Conservation (phyloP, 2,797 vertebrate genomes). For the Paguma larvata region DNA sequence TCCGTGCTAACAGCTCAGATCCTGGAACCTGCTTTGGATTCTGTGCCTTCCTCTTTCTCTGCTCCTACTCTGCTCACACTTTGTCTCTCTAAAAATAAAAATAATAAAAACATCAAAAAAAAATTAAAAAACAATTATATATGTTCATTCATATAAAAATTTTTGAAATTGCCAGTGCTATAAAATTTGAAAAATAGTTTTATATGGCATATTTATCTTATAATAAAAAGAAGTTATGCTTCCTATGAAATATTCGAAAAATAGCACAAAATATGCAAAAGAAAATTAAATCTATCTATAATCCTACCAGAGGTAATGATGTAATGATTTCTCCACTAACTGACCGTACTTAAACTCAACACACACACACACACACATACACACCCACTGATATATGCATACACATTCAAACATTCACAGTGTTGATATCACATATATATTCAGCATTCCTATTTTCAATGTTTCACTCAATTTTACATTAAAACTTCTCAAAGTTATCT, state of each 20-base stretch:
- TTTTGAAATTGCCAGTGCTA: not conserved
- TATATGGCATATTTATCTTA: not conserved
- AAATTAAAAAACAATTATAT: not conserved
- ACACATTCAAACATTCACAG: not conserved
- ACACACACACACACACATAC: not conserved
- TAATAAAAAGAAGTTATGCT: constrained; percentile 22
- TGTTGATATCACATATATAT: not conserved
- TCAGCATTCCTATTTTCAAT: not conserved
- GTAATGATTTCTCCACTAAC: not conserved
- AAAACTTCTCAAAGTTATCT: not conserved
- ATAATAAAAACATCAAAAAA: too few relatives aligned
- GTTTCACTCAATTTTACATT: not conserved
- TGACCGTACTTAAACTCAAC: not conserved
- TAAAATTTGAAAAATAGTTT: not conserved
- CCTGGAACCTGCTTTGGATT: too few relatives aligned
- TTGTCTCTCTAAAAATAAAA: too few relatives aligned
- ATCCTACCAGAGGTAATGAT: not conserved
- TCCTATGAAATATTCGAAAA: not conserved
- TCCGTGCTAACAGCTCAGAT: too few relatives aligned
- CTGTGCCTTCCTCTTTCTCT: too few relatives aligned
- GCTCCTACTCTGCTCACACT: too few relatives aligned
- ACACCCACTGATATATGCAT: not conserved
- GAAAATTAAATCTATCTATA: constrained; percentile 2
- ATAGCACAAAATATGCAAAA: not conserved
- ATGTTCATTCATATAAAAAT: not conserved